These are phyloP conservation scores for Drosophila ochracea DNA, from an alignment of 2,888 invertebrate species.

Conservation along the genomic window DNA sequence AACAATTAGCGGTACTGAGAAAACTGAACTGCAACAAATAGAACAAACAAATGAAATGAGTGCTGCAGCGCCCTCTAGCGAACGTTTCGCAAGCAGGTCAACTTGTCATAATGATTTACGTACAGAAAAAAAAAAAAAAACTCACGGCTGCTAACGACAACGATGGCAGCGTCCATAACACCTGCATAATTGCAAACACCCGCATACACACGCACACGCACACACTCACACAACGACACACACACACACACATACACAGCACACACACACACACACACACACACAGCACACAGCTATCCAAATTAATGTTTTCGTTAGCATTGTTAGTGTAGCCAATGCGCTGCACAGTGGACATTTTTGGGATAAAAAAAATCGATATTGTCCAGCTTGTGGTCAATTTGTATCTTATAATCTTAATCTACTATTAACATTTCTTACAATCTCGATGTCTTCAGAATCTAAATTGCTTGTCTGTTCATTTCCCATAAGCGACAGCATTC, in stretches of 20 bases:
- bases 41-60: slow-evolving; percentile 12
- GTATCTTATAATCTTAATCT: not conserved
- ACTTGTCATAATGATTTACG: slow-evolving; percentile 77
- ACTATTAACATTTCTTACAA: not conserved
- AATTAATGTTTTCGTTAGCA: slow-evolving; percentile 72
- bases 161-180: slow-evolving; percentile 46
- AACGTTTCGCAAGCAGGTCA: slow-evolving; percentile 69
- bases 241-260: not conserved
- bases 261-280: not conserved
- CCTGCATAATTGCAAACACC: slow-evolving; percentile 52
- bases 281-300: slow-evolving; percentile 31
- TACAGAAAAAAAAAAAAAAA: slow-evolving; percentile 18
- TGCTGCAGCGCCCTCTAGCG: slow-evolving; percentile 41
- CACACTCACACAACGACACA: slow-evolving; percentile 1
- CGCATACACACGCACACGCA: not conserved
- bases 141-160: slow-evolving; percentile 1
- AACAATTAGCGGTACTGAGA: slow-evolving; percentile 68
- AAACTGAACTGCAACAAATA: slow-evolving; percentile 14
- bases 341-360: slow-evolving; percentile 43
- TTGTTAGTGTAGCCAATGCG: slow-evolving; percentile 50
- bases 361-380: slow-evolving; percentile 10
- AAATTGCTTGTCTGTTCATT: not conserved
- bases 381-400: not conserved
- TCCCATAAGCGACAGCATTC: not conserved
- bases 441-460: not conserved